Conservation (phyloP, 2,888 invertebrate genomes). For the Hyposoter didymator region DNA sequence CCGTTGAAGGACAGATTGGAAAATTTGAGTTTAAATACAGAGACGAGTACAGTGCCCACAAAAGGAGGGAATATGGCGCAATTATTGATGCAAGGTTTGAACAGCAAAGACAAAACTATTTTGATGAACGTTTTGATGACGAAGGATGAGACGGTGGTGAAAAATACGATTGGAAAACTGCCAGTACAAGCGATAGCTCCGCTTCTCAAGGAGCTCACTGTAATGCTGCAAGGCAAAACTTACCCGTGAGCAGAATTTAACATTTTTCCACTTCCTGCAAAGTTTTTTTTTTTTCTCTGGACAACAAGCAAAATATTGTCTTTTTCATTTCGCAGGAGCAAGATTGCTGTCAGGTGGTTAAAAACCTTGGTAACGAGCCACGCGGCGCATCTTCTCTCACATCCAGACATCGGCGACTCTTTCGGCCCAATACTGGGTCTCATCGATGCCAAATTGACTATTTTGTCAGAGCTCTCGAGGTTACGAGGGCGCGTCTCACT, state of each 20-base stretch:
- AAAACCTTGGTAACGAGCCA: slow-evolving; percentile 86
- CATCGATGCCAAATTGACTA: slow-evolving; percentile 86
- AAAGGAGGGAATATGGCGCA: slow-evolving; percentile 90
- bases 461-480: slow-evolving; percentile 72
- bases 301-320: not conserved
- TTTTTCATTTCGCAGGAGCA: slow-evolving; percentile 83
- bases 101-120: slow-evolving; percentile 92
- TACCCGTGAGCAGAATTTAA: slow-evolving; percentile 86
- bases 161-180: slow-evolving; percentile 90
- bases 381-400: slow-evolving; percentile 87
- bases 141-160: slow-evolving; percentile 88
- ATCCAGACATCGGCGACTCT: slow-evolving; percentile 86
- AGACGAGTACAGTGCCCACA: slow-evolving; percentile 82
- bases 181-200: slow-evolving; percentile 91
- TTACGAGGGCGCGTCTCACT: slow-evolving; percentile 88
- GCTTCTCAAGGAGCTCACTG: slow-evolving; percentile 90
- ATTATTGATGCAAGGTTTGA: slow-evolving; percentile 92
- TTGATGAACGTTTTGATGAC: slow-evolving; percentile 90
- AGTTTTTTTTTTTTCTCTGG: not conserved
- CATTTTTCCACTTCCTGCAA: not conserved
- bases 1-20: slow-evolving; percentile 94
- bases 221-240: slow-evolving; percentile 89
- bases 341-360: slow-evolving; percentile 87
- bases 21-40: slow-evolving; percentile 89
- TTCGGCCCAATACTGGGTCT: slow-evolving; percentile 86